Base-by-base conservation (phyloP, 2,888 invertebrate genomes). In the Bhutanitis thaidina region DNA sequence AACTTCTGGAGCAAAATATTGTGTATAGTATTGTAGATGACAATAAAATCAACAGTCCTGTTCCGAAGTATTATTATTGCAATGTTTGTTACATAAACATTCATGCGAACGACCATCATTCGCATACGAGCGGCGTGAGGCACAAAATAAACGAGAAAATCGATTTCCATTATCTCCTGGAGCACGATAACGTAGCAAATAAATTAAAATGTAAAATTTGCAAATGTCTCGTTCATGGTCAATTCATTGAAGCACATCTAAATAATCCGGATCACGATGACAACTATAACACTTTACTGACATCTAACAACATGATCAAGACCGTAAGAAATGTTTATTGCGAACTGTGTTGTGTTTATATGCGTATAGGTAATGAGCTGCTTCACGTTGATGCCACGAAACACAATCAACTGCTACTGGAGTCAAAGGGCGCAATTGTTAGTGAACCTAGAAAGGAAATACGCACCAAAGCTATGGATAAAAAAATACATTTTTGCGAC, bases 121-220 rank as follows among this genome's bases (percentile, higher is more conserved):
- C 3, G 8, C 46, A 49, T 12, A 15, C 7, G 4, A 3, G 16
- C 5, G 20, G 20, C 5, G 5, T 20, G 5, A 12, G 12, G 13
- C 49, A 49, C 29, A 16, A 37, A 43, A 20, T 14, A 1, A 37
- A 43, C 10, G 8, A n/a, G 1, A 38, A 25, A 20, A 2, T 20
- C 5, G 20, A 5, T 20, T 8, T 7, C 0, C 25, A 36, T 32
- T 29, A 45, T 12, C 4, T 43, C 1, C 8, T 46, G 3, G 37
- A 41, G 4, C 15, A 14, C 5, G 14, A 14, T 3, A 7, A 7
- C 8, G 10, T 1, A 3, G 3, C 3, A 2, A 13, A 25, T n/a
- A 32, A 37, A 20, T 10, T 52, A 1, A 52, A 41, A 41, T 52
- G 51, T 20, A 37, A 10, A 2, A 25, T 52, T 0, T 52, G 51